phyloP scores from a whole-genome alignment of 1,140 invertebrate genomes.

The Drosophila nigromelanica region DNA sequence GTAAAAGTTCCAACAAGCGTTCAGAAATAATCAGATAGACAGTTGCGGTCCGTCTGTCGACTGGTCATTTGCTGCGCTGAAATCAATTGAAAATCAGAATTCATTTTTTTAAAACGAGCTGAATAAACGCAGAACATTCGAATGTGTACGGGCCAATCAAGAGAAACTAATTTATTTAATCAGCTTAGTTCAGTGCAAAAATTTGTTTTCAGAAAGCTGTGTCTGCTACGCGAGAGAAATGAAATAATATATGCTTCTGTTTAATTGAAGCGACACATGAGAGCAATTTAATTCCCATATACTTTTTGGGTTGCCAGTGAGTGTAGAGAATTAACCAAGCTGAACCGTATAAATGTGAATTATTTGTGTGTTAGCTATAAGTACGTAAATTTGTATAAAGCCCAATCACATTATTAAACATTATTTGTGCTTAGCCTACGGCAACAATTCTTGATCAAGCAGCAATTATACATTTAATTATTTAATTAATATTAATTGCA shows the following conservation, averaged over 20 bases:
- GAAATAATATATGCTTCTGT: constrained; percentile 25
- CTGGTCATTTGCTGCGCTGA: constrained; percentile 30
- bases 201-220: constrained; percentile 32
- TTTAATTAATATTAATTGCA: background rate
- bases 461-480: no score
- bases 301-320: constrained; percentile 8
- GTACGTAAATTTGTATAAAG: no score
- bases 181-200: constrained; percentile 41
- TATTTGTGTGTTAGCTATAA: background rate
- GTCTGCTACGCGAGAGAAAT: constrained; percentile 13
- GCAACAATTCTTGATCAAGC: no score
- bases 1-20: constrained; percentile 13
- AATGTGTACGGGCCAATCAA: background rate
- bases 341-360: no score
- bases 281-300: constrained; percentile 19
- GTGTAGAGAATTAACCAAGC: no score
- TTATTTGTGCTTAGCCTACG: no score
- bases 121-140: background rate
- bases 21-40: constrained; percentile 20
- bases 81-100: constrained; percentile 60
- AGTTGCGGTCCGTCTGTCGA: constrained; percentile 28
- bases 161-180: constrained; percentile 30
- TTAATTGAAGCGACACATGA: constrained; percentile 34
- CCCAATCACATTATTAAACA: no score
- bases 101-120: constrained; percentile 37